Base-by-base conservation (phyloP, 1,140 invertebrate genomes). In the Zaprionus kolodkinae region DNA sequence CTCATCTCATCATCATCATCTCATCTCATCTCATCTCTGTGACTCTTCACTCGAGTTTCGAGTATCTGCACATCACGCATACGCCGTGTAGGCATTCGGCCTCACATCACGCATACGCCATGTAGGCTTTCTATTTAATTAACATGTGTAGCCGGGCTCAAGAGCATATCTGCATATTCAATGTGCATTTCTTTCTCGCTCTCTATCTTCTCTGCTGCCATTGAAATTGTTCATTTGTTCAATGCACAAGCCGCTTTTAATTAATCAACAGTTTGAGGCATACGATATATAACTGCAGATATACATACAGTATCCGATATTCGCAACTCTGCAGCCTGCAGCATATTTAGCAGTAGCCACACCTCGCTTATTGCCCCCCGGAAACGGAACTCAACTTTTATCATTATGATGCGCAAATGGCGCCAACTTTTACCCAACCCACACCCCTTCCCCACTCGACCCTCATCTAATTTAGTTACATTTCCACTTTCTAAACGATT, bases 331-430 rank as follows among this genome's bases (percentile, higher is more conserved):
- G 2, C 25, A 9, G 38, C 13, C 48, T 15, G 69, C 70, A 30
- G 45, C 45, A 21, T 50, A 50, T 50, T 25, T 50, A 62, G 33
- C 33, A 36, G 33, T 40, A 36, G 50, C 68, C 55, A 64, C 68
- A 50, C 61, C 66, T 10, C 38, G 36, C 17, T 43, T 35, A 13
- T 40, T 27, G 52, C 40, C 40, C 13, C 74, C 21, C 15, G 10
- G 27, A 69, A 59, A 35, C 33, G 33, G 1, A 33, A 74, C 55
- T 55, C 57, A 88, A 89, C 85, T 88, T 88, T 89, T 88, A 89
- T 89, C 85, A 88, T 88, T 89, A 88, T 88, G 85, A 88, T 76
- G 85, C 85, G 85, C 85, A 89, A 88, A 89, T 80, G 85, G 80
- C 65, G 48, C 38, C 38, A 70, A 88, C 68, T 86, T 88, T 89